Evolutionary conservation across 2,113 vertebrate species (phyloP).

Genomic region (Eurystomus gularis): DNA sequence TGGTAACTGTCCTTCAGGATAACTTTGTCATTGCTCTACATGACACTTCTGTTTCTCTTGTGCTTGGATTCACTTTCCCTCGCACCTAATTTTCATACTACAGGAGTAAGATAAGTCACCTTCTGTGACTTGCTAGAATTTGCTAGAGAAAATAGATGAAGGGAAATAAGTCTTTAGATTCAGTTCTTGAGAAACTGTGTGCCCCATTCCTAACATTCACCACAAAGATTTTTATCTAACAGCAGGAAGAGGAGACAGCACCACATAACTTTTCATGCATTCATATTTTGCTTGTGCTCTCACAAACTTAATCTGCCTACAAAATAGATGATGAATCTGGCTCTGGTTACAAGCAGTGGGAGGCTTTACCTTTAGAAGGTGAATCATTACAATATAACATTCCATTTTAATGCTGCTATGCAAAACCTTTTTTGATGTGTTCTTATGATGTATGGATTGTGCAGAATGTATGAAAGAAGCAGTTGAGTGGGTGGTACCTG

Average conservation of each 20-base stretch:
- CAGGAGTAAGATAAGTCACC: not conserved
- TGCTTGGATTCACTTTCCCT: not conserved
- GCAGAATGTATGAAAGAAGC: constrained; percentile 54
- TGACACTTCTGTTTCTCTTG: not conserved
- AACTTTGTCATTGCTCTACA: not conserved
- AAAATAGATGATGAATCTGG: not conserved
- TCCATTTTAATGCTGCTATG: constrained; percentile 23
- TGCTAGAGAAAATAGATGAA: not conserved
- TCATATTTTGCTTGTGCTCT: not conserved
- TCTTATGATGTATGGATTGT: not conserved
- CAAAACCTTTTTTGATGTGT: constrained; percentile 22
- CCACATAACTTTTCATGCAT: not conserved
- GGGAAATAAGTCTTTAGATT: not conserved
- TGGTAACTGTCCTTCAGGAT: not conserved
- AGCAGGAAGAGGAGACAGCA: not conserved
- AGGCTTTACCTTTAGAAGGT: constrained; percentile 31
- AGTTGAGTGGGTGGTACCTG: constrained; percentile 15
- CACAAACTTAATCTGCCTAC: not conserved
- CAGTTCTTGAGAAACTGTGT: not conserved
- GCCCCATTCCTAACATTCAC: not conserved
- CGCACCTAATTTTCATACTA: not conserved
- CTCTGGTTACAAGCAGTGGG: not conserved
- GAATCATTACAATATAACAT: constrained; percentile 27
- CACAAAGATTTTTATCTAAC: not conserved
- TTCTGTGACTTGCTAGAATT: not conserved